Base-by-base conservation (phyloP, 2,888 invertebrate genomes). In the Sipha maydis region DNA sequence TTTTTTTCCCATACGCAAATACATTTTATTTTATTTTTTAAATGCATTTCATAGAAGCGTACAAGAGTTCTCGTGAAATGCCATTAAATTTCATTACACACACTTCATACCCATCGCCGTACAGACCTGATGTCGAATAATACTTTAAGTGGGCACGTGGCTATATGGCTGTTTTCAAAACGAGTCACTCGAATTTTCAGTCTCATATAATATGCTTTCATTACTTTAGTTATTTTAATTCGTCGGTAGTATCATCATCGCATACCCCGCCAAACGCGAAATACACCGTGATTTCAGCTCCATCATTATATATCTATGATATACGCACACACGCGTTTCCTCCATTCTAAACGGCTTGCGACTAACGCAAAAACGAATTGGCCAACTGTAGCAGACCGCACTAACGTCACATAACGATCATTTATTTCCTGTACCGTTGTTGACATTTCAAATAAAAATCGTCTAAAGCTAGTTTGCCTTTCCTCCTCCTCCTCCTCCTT, bases 381-480 rank as follows among this genome's bases (percentile, higher is more conserved):
- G 56, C 56, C 56, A 21, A 56, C 61, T 25, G 61, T 25, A 21
- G 54, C 7, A 21, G 61, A 14, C 25, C 7, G 61, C 61, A 25
- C 61, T 48, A 11, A 28, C 28, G 11, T 69, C 28, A 25, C 34
- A 38, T 73, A 38, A 77, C 28, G 48, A 69, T 69, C 78, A 69
- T 85, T 78, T 78, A n/a, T n/a, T n/a, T 25, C 41, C 38, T 19
- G 67, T 48, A 4, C 34, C 34, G 54, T 34, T 14, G 85, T 85
- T 69, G 78, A 78, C 78, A 48, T 82, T 88, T 82, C 41, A 31
- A 82, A 86, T 79, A 73, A 88, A 88, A 80, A 88, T 76, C 34
- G 80, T 67, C 67, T 48, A 48, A 88, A 82, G 82, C 80, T 67
- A 80, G 80, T 88, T 88, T 48, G 28, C 41, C 48, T 34, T 75